phyloP scores from a whole-genome alignment of 1,140 invertebrate genomes.

The Globodera rostochiensis region DNA sequence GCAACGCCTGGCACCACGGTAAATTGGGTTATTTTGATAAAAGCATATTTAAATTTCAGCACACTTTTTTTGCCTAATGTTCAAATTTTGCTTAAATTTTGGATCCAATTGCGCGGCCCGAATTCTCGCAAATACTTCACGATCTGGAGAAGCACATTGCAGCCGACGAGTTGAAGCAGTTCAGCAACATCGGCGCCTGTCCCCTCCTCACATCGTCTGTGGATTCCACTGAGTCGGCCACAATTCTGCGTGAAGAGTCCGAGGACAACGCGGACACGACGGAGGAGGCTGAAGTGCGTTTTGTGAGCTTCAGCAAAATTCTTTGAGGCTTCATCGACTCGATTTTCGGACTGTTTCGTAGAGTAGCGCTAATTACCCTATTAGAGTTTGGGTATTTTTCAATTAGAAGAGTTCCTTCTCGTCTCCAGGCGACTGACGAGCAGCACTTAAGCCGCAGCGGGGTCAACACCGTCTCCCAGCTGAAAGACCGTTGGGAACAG shows the following conservation, averaged over 20 bases:
- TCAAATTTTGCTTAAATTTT: background rate
- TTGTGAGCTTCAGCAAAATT: too few relatives aligned
- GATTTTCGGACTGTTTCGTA: too few relatives aligned
- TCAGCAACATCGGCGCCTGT: constrained; percentile 32
- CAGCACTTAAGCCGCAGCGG: background rate
- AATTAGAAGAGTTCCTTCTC: background rate
- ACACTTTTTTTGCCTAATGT: constrained; percentile 44
- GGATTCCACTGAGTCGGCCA: constrained; percentile 34
- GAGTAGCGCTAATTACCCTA: too few relatives aligned
- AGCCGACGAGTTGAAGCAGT: constrained; percentile 27
- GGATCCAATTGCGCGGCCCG: constrained; percentile 57
- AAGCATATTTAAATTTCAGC: constrained; percentile 7
- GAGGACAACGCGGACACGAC: constrained; percentile 52
- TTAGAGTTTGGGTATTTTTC: background rate
- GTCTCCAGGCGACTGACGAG: background rate
- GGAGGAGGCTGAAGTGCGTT: background rate
- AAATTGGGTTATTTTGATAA: background rate
- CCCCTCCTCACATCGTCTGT: constrained; percentile 1
- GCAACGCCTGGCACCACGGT: constrained; percentile 66
- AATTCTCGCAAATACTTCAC: constrained; percentile 67
- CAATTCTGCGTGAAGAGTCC: constrained; percentile 36
- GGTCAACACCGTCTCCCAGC: constrained; percentile 50
- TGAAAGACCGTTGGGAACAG: constrained; percentile 64
- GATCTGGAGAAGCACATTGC: constrained; percentile 66
- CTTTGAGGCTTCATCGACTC: too few relatives aligned